A percentile compares a stretch with the other conserved stretches of the same genome.
Evolutionary conservation across 2,113 vertebrate genomes (phyloP).

Genomic region (Pangasianodon gigas): DNA sequence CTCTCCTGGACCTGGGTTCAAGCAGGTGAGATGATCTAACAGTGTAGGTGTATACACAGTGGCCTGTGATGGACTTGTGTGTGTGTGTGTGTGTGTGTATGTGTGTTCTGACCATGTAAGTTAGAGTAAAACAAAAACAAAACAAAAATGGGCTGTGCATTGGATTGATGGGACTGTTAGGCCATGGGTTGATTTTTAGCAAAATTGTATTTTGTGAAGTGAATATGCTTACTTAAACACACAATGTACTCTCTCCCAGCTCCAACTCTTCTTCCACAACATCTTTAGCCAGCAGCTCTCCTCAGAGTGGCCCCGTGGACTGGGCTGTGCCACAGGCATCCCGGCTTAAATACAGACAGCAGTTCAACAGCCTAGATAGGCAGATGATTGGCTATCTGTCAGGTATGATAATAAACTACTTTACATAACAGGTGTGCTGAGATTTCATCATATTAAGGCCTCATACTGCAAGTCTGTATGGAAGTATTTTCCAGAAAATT

Average conservation of each 20-base stretch:
- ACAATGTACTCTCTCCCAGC: slow-evolving; percentile 63
- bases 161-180: neutral
- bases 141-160: neutral
- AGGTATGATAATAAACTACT: slow-evolving; percentile 72
- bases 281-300: slow-evolving; percentile 81
- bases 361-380: slow-evolving; percentile 95
- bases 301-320: slow-evolving; percentile 79
- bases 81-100: neutral
- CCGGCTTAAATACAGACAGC: slow-evolving; percentile 94
- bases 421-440: neutral
- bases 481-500: too few relatives aligned
- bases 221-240: neutral
- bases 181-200: neutral
- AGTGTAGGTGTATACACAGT: neutral
- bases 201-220: neutral
- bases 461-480: neutral
- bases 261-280: slow-evolving; percentile 86
- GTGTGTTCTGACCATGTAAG: neutral
- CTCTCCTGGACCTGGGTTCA: slow-evolving; percentile 87
- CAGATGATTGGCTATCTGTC: slow-evolving; percentile 91
- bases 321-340: slow-evolving; percentile 94
- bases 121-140: neutral
- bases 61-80: neutral
- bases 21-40: slow-evolving; percentile 79
- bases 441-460: neutral